A percentile compares a stretch with the other conserved stretches of the same genome.
Evolutionary conservation across 2,797 vertebrate genomes (phyloP).

Genomic region (Phrynocephalus vlangalii): DNA sequence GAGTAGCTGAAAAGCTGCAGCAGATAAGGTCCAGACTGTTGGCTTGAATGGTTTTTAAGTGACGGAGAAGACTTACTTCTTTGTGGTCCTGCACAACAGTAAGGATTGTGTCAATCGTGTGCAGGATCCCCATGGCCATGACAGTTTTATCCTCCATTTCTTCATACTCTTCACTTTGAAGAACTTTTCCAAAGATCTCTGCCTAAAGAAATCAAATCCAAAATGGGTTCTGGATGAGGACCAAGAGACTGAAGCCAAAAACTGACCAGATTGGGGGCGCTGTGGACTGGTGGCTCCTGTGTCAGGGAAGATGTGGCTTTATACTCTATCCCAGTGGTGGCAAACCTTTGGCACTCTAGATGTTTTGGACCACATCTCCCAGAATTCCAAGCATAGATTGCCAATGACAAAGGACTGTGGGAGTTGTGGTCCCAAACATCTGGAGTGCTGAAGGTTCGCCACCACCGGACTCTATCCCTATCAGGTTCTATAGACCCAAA

Average conservation of each 20-base stretch:
- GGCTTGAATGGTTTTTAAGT: not conserved
- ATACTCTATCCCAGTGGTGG: too few species aligned
- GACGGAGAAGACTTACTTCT: conserved; percentile 81
- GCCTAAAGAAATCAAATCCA: conserved; percentile 78
- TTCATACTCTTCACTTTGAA: conserved; percentile 96
- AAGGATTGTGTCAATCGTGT: conserved; percentile 96
- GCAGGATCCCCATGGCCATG: conserved; percentile 95
- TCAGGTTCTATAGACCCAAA: not conserved
- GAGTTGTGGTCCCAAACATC: too few species aligned
- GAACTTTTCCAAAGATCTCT: conserved; percentile 95
- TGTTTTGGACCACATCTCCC: too few species aligned
- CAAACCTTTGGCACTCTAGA: too few species aligned
- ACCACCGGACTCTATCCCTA: too few species aligned
- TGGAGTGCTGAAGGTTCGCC: too few species aligned
- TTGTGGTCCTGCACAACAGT: conserved; percentile 96
- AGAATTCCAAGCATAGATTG: too few species aligned
- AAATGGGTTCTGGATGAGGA: not conserved
- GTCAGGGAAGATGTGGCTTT: not conserved
- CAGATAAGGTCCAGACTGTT: not conserved
- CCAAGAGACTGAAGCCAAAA: not conserved
- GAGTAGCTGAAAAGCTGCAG: not conserved
- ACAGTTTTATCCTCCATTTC: conserved; percentile 97
- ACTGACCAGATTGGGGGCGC: not conserved
- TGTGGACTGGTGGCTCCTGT: not conserved
- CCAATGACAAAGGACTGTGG: too few species aligned